Evolutionary conservation across 2,888 invertebrate genomes (phyloP).

Genomic region (Protula sp.): DNA sequence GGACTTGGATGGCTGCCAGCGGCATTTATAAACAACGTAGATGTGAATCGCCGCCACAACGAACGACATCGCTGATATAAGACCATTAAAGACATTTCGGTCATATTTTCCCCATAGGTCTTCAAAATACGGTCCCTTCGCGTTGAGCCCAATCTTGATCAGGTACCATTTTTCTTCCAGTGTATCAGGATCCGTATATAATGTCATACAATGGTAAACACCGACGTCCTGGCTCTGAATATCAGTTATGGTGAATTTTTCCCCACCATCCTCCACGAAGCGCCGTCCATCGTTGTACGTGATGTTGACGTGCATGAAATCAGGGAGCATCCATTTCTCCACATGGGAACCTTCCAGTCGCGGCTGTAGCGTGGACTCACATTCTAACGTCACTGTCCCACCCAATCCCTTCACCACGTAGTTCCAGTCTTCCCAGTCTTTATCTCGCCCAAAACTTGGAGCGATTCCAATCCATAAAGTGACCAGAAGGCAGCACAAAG

Average conservation of each 20-base stretch:
- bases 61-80: no score
- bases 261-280: neutral
- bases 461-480: no score
- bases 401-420: no score
- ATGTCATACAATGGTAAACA: neutral
- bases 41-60: no score
- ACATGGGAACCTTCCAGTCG: no score
- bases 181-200: neutral
- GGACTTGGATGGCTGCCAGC: no score
- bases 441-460: no score
- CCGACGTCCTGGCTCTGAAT: neutral
- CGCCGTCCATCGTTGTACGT: neutral
- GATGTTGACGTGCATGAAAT: neutral
- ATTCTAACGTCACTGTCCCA: no score
- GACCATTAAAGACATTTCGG: neutral
- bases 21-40: no score
- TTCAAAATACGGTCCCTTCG: neutral
- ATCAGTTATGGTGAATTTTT: neutral
- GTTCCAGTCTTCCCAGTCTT: no score
- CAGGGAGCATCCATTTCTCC: neutral
- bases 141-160: neutral
- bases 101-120: neutral
- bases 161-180: neutral
- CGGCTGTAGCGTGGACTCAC: no score
- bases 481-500: no score